Conservation (phyloP, 1,140 invertebrate species). For the Brachionus asplanchnoidis region DNA sequence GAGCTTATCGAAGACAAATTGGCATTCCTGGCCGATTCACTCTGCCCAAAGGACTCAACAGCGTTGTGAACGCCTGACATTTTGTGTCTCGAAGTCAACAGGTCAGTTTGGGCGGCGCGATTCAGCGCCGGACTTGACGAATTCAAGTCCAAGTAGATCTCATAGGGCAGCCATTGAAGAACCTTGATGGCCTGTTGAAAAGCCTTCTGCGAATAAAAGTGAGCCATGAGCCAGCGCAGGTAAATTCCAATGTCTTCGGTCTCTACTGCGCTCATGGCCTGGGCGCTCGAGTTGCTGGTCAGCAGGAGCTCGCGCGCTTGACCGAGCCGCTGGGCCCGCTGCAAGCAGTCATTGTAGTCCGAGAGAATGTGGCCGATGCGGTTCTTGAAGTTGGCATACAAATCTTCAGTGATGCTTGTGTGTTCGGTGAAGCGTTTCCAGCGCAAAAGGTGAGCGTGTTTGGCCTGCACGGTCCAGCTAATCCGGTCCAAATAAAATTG, state of each 20-base stretch:
- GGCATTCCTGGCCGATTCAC: not conserved
- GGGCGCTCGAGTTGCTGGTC: conserved; percentile 45
- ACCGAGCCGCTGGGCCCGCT: conserved; percentile 50
- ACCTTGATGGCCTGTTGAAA: conserved; percentile 54
- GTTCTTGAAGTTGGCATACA: conserved; percentile 51
- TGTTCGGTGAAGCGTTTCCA: conserved; percentile 56
- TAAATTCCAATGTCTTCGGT: conserved; percentile 54
- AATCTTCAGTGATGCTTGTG: conserved; percentile 51
- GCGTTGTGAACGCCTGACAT: not conserved
- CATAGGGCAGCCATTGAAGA: conserved; percentile 40
- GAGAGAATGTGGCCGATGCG: conserved; percentile 50
- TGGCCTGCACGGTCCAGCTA: conserved; percentile 51
- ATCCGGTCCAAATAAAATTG: conserved; percentile 49
- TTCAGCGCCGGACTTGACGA: conserved; percentile 6
- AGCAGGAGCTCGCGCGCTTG: conserved; percentile 48
- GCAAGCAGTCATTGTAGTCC: conserved; percentile 54
- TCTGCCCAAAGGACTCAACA: not conserved
- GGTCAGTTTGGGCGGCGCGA: not conserved
- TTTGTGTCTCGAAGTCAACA: not conserved
- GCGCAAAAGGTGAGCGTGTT: conserved; percentile 52
- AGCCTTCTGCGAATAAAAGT: conserved; percentile 51
- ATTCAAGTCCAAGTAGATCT: conserved; percentile 26
- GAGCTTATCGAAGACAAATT: not conserved
- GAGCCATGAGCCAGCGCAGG: conserved; percentile 52
- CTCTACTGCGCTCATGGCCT: conserved; percentile 43